These are phyloP conservation scores for Bombus confusus DNA, from an alignment of 1,140 invertebrate genomes.

Conservation along the genomic window DNA sequence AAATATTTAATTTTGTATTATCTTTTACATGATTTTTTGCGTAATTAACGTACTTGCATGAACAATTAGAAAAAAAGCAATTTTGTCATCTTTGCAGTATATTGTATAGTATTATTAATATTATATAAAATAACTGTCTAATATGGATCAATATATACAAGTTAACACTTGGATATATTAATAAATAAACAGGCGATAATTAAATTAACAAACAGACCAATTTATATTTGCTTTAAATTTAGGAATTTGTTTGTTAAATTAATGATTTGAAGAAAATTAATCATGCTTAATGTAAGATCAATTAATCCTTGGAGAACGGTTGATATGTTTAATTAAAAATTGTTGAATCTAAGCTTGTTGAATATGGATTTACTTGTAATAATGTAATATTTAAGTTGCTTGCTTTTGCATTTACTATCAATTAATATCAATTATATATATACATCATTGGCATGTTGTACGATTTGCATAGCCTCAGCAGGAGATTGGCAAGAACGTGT, in stretches of 20 bases:
- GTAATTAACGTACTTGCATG: conserved; percentile 52
- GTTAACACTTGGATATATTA: conserved; percentile 21
- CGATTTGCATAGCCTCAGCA: conserved; percentile 77
- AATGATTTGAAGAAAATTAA: background rate
- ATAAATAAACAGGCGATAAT: background rate
- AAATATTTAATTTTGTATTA: conserved; percentile 6
- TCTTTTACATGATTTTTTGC: conserved; percentile 6
- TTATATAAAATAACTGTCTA: conserved; percentile 19
- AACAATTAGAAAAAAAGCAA: background rate
- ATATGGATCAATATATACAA: conserved; percentile 13
- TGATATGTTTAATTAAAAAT: background rate
- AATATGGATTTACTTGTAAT: background rate
- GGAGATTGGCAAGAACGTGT: conserved; percentile 78
- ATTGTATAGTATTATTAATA: background rate
- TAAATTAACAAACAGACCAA: conserved; percentile 6
- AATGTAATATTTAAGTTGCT: conserved; percentile 39
- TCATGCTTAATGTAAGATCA: background rate
- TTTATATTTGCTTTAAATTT: conserved; percentile 18
- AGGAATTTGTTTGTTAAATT: conserved; percentile 17
- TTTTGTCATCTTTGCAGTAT: background rate
- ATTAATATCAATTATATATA: conserved; percentile 51
- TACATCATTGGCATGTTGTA: conserved; percentile 69
- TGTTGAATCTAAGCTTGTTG: background rate
- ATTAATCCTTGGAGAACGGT: background rate
- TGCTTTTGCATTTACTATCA: conserved; percentile 51